Conservation (phyloP, 2,797 vertebrate genomes). For the Arctocebus calabarensis region DNA sequence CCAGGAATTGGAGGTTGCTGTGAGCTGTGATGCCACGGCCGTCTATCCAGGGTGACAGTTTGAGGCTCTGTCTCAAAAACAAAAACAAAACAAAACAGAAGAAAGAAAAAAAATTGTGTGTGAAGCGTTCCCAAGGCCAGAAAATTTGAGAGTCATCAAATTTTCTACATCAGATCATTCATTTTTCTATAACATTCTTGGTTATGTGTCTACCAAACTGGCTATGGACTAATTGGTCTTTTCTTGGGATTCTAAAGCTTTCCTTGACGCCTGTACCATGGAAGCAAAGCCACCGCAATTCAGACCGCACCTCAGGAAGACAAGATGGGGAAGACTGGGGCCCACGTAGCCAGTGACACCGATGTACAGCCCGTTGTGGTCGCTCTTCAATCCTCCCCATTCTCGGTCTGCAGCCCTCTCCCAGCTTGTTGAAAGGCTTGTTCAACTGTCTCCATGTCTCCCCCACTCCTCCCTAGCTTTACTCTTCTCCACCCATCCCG, state of each 20-base stretch:
- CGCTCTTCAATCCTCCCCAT: not conserved
- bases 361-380: not conserved
- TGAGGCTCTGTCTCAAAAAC: not conserved
- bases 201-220: not conserved
- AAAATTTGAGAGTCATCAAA: not conserved
- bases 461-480: not conserved
- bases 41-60: not conserved
- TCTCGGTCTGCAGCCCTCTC: not conserved
- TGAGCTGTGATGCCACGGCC: not conserved
- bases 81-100: not conserved
- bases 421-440: not conserved
- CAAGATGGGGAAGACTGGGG: not conserved
- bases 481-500: not conserved
- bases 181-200: not conserved
- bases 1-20: not conserved
- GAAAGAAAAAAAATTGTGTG: not conserved
- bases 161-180: not conserved
- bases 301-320: not conserved
- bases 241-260: not conserved
- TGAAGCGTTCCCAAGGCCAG: not conserved
- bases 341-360: not conserved
- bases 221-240: not conserved
- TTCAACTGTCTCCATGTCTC: not conserved
- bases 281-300: not conserved
- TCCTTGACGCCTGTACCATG: not conserved